phyloP scores from a whole-genome alignment of 1,140 invertebrate species.

The Rhopalosiphum padi region DNA sequence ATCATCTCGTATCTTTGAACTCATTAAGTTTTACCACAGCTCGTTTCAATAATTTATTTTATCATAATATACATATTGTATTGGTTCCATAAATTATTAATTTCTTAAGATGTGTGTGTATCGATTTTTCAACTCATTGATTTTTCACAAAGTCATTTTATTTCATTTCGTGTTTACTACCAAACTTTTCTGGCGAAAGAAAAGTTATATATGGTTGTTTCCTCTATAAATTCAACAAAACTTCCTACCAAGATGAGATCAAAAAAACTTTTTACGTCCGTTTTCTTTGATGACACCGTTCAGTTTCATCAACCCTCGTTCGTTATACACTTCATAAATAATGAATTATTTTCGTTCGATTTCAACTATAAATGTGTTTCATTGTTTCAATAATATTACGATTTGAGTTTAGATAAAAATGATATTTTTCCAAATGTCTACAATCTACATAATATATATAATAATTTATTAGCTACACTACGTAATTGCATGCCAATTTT shows the following conservation, averaged over 20 bases:
- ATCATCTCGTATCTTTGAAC: not conserved
- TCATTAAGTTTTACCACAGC: not conserved
- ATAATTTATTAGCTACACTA: not conserved
- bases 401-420: not conserved
- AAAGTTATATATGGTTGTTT: not conserved
- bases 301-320: not conserved
- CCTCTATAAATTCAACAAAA: slow-evolving; percentile 39
- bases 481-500: not conserved
- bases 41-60: not conserved
- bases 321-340: not conserved
- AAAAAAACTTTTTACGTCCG: slow-evolving; percentile 43
- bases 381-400: not conserved
- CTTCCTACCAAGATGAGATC: slow-evolving; percentile 13
- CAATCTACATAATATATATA: too few relatives aligned
- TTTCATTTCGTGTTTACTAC: slow-evolving; percentile 31
- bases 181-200: slow-evolving; percentile 40
- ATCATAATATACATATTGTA: not conserved
- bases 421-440: not conserved
- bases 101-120: not conserved
- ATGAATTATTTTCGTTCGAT: not conserved
- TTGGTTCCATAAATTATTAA: not conserved
- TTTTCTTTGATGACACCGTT: slow-evolving; percentile 23
- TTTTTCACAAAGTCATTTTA: slow-evolving; percentile 20
- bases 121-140: not conserved
- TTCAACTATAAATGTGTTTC: not conserved